These are phyloP conservation scores for Alca torda DNA, from an alignment of 2,797 vertebrate species.

Conservation along the genomic window DNA sequence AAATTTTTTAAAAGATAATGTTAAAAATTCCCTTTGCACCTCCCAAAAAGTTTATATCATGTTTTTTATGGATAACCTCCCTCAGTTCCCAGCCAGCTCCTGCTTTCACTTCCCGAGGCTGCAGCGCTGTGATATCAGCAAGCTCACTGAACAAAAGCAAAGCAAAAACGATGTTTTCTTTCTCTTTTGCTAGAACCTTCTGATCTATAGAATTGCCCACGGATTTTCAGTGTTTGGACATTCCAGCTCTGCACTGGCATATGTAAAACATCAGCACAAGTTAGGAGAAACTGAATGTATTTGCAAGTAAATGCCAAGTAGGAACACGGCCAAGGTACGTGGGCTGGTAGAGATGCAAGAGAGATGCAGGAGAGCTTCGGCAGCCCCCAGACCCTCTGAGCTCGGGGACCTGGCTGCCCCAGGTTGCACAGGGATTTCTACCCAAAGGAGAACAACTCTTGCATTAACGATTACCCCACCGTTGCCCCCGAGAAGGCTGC, in stretches of 20 bases:
- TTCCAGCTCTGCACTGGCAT: not conserved
- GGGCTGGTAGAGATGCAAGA: too few relatives aligned
- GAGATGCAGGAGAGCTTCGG: not conserved
- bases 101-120: not conserved
- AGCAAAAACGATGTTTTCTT: not conserved
- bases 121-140: not conserved
- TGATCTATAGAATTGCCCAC: not conserved
- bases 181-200: not conserved
- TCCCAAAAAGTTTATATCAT: not conserved
- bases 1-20: not conserved
- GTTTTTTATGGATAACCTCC: not conserved
- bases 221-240: not conserved
- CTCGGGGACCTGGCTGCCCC: too few relatives aligned
- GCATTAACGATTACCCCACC: not conserved
- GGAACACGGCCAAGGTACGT: not conserved
- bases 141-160: not conserved
- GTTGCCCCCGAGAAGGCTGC: not conserved
- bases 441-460: not conserved
- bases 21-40: not conserved
- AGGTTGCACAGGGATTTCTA: not conserved
- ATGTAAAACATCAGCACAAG: not conserved
- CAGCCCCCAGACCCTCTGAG: not conserved
- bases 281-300: not conserved
- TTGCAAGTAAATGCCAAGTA: not conserved
- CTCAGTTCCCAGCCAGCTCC: not conserved